Evolutionary conservation across 2,113 vertebrate genomes (phyloP).

Genomic region (Epinephelus lanceolatus): DNA sequence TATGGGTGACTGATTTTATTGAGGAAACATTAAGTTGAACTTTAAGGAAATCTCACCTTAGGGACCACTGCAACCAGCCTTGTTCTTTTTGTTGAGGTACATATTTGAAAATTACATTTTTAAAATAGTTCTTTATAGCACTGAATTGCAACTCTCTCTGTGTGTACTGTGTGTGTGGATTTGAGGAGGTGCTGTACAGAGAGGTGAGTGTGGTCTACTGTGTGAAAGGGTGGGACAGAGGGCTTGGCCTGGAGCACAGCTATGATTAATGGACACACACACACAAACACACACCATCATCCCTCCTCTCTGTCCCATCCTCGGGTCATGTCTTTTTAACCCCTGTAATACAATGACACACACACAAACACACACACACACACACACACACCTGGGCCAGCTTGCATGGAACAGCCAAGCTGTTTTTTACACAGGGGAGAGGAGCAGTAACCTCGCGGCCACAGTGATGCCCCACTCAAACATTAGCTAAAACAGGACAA

Average conservation of each 20-base stretch:
- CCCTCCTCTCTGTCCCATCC: constrained; percentile 48
- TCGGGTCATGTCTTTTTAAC: constrained; percentile 77
- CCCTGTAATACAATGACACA: constrained; percentile 59
- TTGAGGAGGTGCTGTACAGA: constrained; percentile 21
- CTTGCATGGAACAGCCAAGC: constrained; percentile 34
- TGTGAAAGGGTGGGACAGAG: constrained; percentile 67
- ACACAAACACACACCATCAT: constrained; percentile 57
- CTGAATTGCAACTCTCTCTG: not conserved
- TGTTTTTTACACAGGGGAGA: constrained; percentile 34
- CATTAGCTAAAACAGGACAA: constrained; percentile 58
- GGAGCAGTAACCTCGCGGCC: constrained; percentile 36
- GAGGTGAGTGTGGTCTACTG: constrained; percentile 72
- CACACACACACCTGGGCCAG: constrained; percentile 56
- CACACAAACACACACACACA: constrained; percentile 29
- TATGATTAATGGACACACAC: constrained; percentile 77
- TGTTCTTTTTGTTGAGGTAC: not conserved
- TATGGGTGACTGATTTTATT: too few species aligned
- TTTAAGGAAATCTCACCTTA: too few species aligned
- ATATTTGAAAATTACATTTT: not conserved
- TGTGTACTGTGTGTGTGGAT: constrained; percentile 33
- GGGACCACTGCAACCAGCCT: too few species aligned
- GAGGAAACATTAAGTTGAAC: too few species aligned
- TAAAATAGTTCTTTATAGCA: not conserved
- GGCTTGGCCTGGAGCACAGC: constrained; percentile 64
- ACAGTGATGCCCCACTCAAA: constrained; percentile 39